These are phyloP conservation scores for Cyphomyrus plagiostoma DNA, from an alignment of 2,113 vertebrate genomes.

Conservation along the genomic window DNA sequence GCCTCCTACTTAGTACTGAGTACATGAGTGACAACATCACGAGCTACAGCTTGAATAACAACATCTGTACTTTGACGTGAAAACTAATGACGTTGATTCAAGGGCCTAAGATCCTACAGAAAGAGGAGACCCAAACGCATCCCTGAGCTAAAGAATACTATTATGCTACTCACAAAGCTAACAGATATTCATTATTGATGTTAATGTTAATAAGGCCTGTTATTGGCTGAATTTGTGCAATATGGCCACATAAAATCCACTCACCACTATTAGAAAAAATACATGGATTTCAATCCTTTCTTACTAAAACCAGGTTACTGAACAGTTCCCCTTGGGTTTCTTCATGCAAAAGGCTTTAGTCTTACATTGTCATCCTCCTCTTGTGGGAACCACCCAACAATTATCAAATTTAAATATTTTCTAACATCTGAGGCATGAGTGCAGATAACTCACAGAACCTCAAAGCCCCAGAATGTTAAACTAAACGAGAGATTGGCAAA, in stretches of 20 bases:
- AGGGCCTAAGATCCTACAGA: neutral
- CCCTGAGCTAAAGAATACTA: neutral
- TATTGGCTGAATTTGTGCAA: neutral
- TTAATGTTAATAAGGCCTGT: neutral
- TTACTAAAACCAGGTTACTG: neutral
- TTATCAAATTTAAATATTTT: neutral
- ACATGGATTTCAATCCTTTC: neutral
- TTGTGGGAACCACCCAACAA: neutral
- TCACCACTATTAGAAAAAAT: neutral
- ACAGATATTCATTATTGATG: neutral
- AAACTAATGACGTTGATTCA: neutral
- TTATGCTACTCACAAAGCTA: neutral
- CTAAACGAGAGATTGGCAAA: neutral
- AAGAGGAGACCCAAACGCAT: neutral
- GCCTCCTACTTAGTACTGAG: neutral
- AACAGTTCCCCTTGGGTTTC: neutral
- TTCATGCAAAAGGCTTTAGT: neutral
- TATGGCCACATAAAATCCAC: neutral
- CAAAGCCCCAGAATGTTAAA: neutral
- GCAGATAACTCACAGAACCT: neutral
- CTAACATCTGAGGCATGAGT: neutral
- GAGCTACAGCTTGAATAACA: neutral
- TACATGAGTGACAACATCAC: neutral
- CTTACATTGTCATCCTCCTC: neutral
- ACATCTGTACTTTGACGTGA: neutral